Evolutionary conservation across 37 sponge, comb jelly and placozoan genomes (phyloP), one percentile per base, ranked within the genome.

Genomic region (Haliclona indistincta): DNA sequence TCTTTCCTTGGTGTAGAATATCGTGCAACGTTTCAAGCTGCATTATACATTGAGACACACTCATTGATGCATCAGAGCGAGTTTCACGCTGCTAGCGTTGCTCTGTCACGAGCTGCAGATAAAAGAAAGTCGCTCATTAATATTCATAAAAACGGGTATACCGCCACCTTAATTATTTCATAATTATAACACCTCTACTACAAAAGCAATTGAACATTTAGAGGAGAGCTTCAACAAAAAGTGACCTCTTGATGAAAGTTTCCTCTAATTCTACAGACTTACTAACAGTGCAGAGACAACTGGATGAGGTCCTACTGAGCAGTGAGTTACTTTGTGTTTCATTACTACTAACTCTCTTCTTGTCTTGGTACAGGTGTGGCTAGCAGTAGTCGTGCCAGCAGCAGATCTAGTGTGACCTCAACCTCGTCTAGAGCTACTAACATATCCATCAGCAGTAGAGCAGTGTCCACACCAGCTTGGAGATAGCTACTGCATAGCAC

Each of bases 291-390:
- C 82, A 85, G 40, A 52, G 36, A 22, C 76, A 40, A 22, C 71
- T 91, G 29, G 91, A 91, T 66, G 86, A 90, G 17, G 70, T 52
- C 8, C 49, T 85, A 20, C 45, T 91, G 5, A 19, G 78, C 7
- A 39, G 86, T 74, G 52, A 90, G 73, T 52, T 38, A 53, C 28
- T 11, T 25, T 58, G 8, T 17, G 49, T 47, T 8, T 13, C 13
- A 47, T 47, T 47, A 47, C 13, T 47, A 13, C 49, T 47, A 47
- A 17, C 13, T 47, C 8, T 47, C 13, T 13, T 47, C 8, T 47
- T 47, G 13, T 13, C 13, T 47, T 17, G 8, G 8, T 17, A 13
- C 49, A 17, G 49, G 8, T 17, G 49, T 13, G 13, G 13, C 49
- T 47, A 13, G 49, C 13, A 17, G 13, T 47, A 47, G 13, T 17